Base-by-base conservation (phyloP, 2,797 vertebrate genomes). In the Salarias fasciatus region DNA sequence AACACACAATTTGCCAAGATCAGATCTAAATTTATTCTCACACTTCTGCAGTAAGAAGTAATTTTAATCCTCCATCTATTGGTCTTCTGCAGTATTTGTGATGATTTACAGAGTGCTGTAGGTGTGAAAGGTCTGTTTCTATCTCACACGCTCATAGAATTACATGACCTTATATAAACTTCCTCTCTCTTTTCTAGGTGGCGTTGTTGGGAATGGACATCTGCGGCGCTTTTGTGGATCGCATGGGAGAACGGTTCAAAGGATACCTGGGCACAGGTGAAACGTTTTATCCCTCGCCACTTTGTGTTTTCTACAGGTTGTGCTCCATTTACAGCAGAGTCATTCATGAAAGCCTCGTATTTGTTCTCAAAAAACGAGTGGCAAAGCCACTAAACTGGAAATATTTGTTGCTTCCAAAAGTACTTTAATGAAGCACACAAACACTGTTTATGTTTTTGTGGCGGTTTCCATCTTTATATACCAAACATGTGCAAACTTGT, bases 131-230 rank as follows among this genome's bases (percentile, higher is more conserved):
- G 3, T 12, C 11, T 54, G 3, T 29, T 29, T 37, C 33, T 6
- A 4, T 35, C 9, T 6, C 9, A 37, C 6, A 3, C 4, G 35
- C 47, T 15, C 12, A 29, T 31, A 28, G 12, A n/a, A 18, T 33
- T 54, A 18, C n/a, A 14, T 64, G 46, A 43, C 41, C 45, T 0
- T 10, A 5, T 42, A 1, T 81, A 70, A 79, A 68, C 6, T 46
- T 18, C 71, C 12, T 40, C 29, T 77, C 47, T 69, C 18, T 64
- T 82, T 80, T 80, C 8, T 85, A 99, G 97, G 96, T 99, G 75
- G 92, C 94, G 0, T 83, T 98, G 64, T 77, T 99, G 91, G 97
- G 96, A 76, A 92, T 99, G 66, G 96, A 98, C 83, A 94, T 98
- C 85, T 90, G 95, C 62, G 91, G 92, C 80, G 95, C 96, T 12